Base-by-base conservation (phyloP, 2,113 vertebrate species). In the Panthera tigris region DNA sequence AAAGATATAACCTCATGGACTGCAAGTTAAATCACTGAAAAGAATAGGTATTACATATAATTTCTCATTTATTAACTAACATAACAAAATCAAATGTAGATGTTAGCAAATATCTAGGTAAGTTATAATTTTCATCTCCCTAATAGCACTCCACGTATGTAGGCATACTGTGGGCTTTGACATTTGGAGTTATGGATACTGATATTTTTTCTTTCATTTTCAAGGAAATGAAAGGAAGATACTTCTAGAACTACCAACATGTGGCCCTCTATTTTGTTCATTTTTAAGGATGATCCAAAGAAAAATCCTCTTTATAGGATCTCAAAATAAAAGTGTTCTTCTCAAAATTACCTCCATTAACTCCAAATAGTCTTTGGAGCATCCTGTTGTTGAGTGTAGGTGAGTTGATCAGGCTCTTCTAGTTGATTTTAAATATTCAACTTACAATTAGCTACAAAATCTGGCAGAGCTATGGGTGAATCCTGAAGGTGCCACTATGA, bases 161-260 rank as follows among this genome's bases (percentile, higher is more conserved):
- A 25, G 21, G 21, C 3, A 63, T 52, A 66, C 25, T 79, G 18
- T 36, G 31, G 39, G n/a, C 45, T 74, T 33, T 96, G 8, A 68
- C n/a, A 76, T 57, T 81, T 93, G 29, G 78, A 85, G 27, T 87
- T 61, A 89, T n/a, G 7, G 36, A 15, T 50, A 39, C 5, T 36
- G n/a, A 52, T 69, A 31, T 25, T 82, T 94, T 94, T 92, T 91
- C 3, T 87, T 57, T 83, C 95, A 69, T 86, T 96, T 78, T 29
- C 27, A 79, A 91, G 50, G 18, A 94, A 92, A 63, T 66, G 87
- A 65, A 93, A 93, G 19, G 45, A 41, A 79, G 74, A 48, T 29
- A 81, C 50, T 91, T 95, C 68, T 93, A 69, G 5, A 84, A 83
- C 31, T 68, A 6, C 25, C 36, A 97, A 76, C 69, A 90, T 52